phyloP scores from a whole-genome alignment of 2,113 vertebrate species.

The Aegotheles bennettii region DNA sequence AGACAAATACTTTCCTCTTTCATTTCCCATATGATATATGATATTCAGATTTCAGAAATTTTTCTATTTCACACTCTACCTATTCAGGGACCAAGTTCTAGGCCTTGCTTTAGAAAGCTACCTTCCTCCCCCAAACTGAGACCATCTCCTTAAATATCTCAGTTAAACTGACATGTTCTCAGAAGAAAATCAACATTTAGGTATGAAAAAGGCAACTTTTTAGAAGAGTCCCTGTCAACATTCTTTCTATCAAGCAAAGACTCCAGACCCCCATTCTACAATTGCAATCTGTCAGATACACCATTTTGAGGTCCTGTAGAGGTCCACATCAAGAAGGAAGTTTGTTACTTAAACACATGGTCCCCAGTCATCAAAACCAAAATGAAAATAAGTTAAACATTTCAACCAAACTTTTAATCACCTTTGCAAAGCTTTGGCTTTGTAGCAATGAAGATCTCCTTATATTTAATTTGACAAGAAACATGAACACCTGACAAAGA shows the following conservation, averaged over 20 bases:
- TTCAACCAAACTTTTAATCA: not conserved
- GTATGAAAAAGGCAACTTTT: not conserved
- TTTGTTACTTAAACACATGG: not conserved
- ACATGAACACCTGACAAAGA: not conserved
- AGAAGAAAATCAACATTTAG: not conserved
- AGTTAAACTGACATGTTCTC: not conserved
- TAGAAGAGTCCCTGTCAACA: not conserved
- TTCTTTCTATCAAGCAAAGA: not conserved
- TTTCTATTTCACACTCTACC: not conserved
- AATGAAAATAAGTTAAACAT: not conserved
- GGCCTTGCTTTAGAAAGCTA: not conserved
- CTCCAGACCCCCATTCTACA: not conserved
- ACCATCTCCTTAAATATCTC: not conserved
- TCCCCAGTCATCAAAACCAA: not conserved
- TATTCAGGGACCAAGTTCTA: not conserved
- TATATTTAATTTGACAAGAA: not conserved
- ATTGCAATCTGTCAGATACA: not conserved
- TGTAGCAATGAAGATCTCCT: not conserved
- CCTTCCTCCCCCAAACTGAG: not conserved
- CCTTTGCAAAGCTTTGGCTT: not conserved
- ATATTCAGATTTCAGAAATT: not conserved
- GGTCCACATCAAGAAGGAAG: not conserved
- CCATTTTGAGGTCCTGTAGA: not conserved
- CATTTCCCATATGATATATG: not conserved
- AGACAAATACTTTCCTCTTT: not conserved